These are phyloP conservation scores for Tangara arthus DNA, from an alignment of 2,797 vertebrate genomes.

Conservation along the genomic window DNA sequence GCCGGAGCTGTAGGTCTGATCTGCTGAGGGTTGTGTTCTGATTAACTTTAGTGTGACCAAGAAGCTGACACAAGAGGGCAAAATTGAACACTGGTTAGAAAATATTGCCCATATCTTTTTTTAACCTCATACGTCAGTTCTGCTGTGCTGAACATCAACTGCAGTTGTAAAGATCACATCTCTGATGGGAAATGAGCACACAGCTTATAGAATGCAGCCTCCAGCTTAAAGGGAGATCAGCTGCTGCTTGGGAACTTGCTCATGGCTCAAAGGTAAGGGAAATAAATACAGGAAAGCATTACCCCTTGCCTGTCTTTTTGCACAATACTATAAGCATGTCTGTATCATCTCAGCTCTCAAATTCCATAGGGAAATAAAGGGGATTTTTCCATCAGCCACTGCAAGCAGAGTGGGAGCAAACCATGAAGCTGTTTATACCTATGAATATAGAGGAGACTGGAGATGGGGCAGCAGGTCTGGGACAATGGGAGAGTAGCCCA, in stretches of 20 bases:
- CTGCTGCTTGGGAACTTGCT: not conserved
- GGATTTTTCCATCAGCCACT: not conserved
- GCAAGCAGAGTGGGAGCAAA: not conserved
- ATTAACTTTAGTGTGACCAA: not conserved
- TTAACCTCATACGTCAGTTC: not conserved
- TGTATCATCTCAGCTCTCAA: not conserved
- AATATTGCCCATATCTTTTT: not conserved
- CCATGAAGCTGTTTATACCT: not conserved
- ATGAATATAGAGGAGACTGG: not conserved
- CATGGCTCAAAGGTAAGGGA: not conserved
- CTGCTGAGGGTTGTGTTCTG: not conserved
- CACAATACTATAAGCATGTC: not conserved
- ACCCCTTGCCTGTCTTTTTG: not conserved
- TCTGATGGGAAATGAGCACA: not conserved
- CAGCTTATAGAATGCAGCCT: not conserved
- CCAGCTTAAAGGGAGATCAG: not conserved
- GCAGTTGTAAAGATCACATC: not conserved
- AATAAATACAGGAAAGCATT: not conserved
- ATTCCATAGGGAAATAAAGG: not conserved
- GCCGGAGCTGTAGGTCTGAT: not conserved
- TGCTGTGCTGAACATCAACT: not conserved
- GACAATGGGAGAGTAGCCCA: not conserved
- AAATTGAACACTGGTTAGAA: not conserved
- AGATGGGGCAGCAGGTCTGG: not conserved
- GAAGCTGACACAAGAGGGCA: not conserved